Conservation (phyloP, 2,888 invertebrate species). For the Rhaphigaster nebulosa region DNA sequence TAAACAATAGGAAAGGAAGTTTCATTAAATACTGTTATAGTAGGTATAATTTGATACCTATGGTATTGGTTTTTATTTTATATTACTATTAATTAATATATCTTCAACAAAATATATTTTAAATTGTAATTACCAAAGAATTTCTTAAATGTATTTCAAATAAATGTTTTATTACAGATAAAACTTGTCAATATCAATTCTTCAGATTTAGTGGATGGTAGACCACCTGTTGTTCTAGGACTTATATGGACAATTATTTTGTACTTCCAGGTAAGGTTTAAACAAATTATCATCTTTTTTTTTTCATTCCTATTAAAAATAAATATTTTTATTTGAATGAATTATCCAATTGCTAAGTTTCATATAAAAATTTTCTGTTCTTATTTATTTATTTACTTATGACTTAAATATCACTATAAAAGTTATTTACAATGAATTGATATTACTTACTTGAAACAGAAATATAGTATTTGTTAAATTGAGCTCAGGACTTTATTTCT, state of each 20-base stretch:
- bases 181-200: slow-evolving; percentile 98
- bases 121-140: slow-evolving; percentile 24
- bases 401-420: background rate
- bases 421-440: too few relatives aligned
- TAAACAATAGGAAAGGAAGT: background rate
- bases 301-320: background rate
- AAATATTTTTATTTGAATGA: background rate
- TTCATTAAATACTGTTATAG: background rate
- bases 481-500: background rate
- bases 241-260: slow-evolving; percentile 98
- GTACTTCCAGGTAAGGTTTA: slow-evolving; percentile 91
- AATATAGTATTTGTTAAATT: too few relatives aligned
- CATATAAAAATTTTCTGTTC: background rate
- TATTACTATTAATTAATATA: background rate
- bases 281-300: background rate
- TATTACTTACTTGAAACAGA: too few relatives aligned
- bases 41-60: background rate
- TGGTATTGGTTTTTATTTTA: background rate
- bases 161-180: slow-evolving; percentile 73
- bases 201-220: slow-evolving; percentile 95
- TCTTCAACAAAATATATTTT: background rate
- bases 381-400: background rate
- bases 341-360: background rate
- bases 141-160: too few relatives aligned
- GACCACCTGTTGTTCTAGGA: slow-evolving; percentile 95